Conservation (phyloP, 2,888 invertebrate species). For the Euproctis similis region DNA sequence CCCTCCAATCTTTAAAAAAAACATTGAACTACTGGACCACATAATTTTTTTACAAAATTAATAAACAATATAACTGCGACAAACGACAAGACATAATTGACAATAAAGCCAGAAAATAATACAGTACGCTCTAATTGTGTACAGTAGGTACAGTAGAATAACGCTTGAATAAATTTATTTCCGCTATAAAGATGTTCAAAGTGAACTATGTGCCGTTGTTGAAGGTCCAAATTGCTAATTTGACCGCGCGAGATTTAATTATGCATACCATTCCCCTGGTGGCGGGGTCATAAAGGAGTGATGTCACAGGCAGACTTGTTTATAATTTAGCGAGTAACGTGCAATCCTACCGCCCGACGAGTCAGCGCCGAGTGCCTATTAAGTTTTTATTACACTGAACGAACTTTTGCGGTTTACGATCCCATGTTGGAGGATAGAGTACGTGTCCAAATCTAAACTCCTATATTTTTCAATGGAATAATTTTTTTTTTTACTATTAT, state of each 20-base stretch:
- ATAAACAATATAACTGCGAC: no score
- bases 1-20: no score
- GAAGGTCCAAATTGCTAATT: not conserved
- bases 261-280: not conserved
- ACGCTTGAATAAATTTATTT: conserved; percentile 1
- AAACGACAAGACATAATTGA: no score
- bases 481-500: no score
- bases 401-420: conserved; percentile 2
- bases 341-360: not conserved
- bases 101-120: no score
- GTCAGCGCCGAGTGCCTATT: not conserved
- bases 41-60: no score
- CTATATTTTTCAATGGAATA: no score
- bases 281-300: not conserved
- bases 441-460: no score
- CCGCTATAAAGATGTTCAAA: not conserved
- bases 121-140: no score
- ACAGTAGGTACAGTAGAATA: not conserved
- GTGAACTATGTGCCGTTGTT: not conserved
- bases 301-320: conserved; percentile 1
- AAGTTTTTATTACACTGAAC: conserved; percentile 1
- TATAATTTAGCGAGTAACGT: not conserved
- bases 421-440: no score
- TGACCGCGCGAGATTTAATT: not conserved
- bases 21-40: no score